These are phyloP conservation scores for Solenodon paradoxus DNA, from an alignment of 2,113 vertebrate genomes.

Conservation along the genomic window DNA sequence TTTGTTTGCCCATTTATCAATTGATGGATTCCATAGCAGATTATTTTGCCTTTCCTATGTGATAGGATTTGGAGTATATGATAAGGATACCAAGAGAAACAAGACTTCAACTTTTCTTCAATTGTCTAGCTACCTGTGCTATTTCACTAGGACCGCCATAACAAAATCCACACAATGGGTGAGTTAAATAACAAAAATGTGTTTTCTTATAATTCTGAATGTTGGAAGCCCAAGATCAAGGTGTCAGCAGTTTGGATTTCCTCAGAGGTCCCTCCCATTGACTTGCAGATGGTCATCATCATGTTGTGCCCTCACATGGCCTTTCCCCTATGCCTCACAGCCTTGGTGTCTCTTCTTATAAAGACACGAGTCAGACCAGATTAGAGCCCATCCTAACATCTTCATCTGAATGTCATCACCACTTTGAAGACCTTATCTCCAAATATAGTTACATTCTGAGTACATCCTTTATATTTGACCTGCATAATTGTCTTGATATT, in stretches of 20 bases:
- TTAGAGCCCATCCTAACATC: not conserved
- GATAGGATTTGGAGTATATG: not conserved
- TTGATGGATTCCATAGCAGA: not conserved
- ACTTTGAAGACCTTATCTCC: not conserved
- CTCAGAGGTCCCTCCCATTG: not conserved
- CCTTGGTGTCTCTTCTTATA: not conserved
- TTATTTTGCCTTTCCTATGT: not conserved
- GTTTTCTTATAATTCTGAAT: not conserved
- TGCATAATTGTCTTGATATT: not conserved
- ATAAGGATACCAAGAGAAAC: not conserved
- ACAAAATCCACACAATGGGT: not conserved
- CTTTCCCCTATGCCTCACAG: not conserved
- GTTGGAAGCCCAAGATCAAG: not conserved
- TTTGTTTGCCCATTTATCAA: not conserved
- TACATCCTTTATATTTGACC: too few relatives aligned
- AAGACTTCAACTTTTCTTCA: not conserved
- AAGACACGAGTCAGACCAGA: not conserved
- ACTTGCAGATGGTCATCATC: not conserved
- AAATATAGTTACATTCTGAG: not conserved
- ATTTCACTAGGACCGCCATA: not conserved
- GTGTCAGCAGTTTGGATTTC: not conserved
- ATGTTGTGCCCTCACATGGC: not conserved
- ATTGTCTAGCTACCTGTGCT: not conserved
- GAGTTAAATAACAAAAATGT: not conserved
- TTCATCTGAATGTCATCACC: not conserved